Evolutionary conservation across 2,797 vertebrate species (phyloP).

Genomic region (Bothrops alternatus): DNA sequence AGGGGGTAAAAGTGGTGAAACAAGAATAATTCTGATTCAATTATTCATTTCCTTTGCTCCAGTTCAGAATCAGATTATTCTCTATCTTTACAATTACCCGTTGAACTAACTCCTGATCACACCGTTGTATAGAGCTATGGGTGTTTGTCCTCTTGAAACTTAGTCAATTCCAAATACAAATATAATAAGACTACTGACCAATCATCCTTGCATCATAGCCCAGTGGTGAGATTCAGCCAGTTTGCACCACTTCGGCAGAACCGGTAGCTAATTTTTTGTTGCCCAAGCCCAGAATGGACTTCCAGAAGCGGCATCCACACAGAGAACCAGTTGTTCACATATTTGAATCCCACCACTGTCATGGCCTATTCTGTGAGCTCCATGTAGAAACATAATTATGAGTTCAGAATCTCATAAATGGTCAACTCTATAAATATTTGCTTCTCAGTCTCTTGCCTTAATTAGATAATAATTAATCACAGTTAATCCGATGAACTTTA

Average conservation of each 20-base stretch:
- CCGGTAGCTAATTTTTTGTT: no score
- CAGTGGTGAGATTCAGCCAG: no score
- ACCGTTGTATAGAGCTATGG: constrained; percentile 30
- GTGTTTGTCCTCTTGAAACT: constrained; percentile 7
- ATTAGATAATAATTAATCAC: constrained; percentile 60
- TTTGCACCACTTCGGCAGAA: no score
- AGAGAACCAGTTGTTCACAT: no score
- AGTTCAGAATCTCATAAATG: constrained; percentile 14
- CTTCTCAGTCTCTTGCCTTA: constrained; percentile 40
- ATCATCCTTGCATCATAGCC: constrained; percentile 6
- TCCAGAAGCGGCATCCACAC: no score
- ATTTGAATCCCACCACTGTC: neutral
- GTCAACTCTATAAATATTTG: constrained; percentile 19
- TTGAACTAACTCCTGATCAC: constrained; percentile 26
- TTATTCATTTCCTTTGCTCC: constrained; percentile 47
- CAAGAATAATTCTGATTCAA: neutral
- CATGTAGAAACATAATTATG: neutral
- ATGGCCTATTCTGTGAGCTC: neutral
- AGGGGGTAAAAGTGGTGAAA: neutral
- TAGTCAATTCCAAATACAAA: constrained; percentile 41
- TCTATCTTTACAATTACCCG: constrained; percentile 19
- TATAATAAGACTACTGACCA: constrained; percentile 20
- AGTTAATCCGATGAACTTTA: constrained; percentile 25
- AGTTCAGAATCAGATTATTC: neutral
- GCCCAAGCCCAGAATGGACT: no score